Percentiles rank a stretch among this genome's conserved stretches.
These are phyloP conservation scores for Darevskia mixta DNA, from an alignment of 2,797 vertebrate species.

Conservation along the genomic window DNA sequence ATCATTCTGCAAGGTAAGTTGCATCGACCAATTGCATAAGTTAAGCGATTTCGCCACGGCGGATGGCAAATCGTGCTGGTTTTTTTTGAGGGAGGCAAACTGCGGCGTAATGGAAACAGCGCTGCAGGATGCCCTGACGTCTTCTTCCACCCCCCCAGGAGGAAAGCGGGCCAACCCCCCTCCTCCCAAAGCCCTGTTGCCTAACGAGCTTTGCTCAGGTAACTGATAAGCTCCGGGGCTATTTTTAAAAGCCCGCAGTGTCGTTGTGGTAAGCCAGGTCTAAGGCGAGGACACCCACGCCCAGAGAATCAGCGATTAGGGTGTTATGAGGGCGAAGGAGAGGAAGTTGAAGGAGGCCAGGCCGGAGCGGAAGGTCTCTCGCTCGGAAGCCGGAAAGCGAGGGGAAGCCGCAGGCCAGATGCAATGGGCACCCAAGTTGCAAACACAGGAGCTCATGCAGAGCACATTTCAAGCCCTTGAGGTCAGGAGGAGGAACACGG, in stretches of 20 bases:
- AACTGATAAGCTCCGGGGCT: constrained; percentile 62
- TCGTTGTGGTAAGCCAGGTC: constrained; percentile 55
- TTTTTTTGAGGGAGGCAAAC: too few species aligned
- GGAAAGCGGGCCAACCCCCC: background rate
- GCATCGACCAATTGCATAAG: too few species aligned
- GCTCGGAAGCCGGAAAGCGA: background rate
- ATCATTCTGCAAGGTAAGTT: too few species aligned
- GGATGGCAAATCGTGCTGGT: too few species aligned
- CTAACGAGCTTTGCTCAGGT: constrained; percentile 22
- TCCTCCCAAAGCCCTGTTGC: constrained; percentile 4
- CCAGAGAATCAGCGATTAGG: constrained; percentile 55
- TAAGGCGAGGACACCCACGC: constrained; percentile 49
- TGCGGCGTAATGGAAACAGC: too few species aligned
- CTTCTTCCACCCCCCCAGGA: too few species aligned
- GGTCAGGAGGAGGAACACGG: too few species aligned
- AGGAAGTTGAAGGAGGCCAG: background rate
- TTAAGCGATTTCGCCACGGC: too few species aligned
- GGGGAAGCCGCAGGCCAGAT: background rate
- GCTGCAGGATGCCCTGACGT: accelerated
- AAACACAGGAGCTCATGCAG: too few species aligned
- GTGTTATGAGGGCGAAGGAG: constrained; percentile 63
- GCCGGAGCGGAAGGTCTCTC: background rate
- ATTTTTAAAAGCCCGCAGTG: constrained; percentile 50
- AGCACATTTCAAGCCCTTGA: too few species aligned
- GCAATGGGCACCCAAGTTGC: background rate